Percentiles rank a stretch among this genome's conserved stretches.
These are phyloP conservation scores for Ascaphus truei DNA, from an alignment of 2,113 vertebrate genomes.

Conservation along the genomic window DNA sequence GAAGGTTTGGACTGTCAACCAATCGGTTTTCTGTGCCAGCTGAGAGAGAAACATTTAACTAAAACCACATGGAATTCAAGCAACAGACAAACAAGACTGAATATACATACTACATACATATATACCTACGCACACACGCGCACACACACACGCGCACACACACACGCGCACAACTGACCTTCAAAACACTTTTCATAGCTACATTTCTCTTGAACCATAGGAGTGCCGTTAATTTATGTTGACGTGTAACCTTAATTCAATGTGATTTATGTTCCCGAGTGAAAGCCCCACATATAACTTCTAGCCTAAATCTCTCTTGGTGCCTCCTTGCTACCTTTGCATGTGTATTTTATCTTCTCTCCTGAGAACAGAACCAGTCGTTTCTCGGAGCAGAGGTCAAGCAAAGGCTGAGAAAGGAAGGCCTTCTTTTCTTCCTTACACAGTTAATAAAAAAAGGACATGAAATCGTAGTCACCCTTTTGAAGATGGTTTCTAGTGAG, in stretches of 20 bases:
- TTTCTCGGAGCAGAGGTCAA: conserved; percentile 24
- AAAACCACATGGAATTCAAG: too few species aligned
- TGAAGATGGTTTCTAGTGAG: conserved; percentile 20
- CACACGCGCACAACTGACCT: not conserved
- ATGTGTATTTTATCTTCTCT: conserved; percentile 13
- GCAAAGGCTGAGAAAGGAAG: conserved; percentile 22
- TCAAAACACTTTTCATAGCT: not conserved
- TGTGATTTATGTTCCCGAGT: conserved; percentile 22
- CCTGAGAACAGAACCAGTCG: conserved; percentile 13
- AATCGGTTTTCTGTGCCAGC: too few species aligned
- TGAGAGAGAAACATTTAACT: too few species aligned
- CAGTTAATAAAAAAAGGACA: conserved; percentile 35
- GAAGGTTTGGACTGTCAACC: too few species aligned
- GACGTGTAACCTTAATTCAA: conserved; percentile 34
- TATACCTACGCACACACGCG: too few species aligned
- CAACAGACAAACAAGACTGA: too few species aligned
- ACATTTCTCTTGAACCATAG: not conserved
- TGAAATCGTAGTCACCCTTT: conserved; percentile 1
- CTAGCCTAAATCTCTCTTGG: not conserved
- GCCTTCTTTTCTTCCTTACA: conserved; percentile 16
- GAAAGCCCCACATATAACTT: conserved; percentile 26
- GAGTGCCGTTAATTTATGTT: conserved; percentile 12
- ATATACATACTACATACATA: too few species aligned
- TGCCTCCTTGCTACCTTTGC: not conserved
- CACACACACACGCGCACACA: too few species aligned